Evolutionary conservation across 2,113 vertebrate genomes (phyloP), one percentile per base, ranked within the genome.

Genomic region (Thunnus maccoyii): DNA sequence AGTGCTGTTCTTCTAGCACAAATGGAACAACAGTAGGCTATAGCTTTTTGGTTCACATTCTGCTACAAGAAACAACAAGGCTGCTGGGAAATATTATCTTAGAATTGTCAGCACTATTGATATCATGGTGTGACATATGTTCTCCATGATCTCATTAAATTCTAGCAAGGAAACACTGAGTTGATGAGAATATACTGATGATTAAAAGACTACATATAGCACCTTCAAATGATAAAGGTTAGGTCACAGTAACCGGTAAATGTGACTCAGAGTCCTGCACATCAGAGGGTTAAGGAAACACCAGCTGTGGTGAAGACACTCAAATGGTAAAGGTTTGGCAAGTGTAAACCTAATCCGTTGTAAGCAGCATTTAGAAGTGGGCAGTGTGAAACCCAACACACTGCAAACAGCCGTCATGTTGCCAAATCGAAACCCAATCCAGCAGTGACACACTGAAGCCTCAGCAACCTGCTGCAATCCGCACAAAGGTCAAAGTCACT

Each of bases 311-410:
- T 67, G 7, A 3, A 36, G n/a, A 47, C 1, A 20, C 6, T 0
- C 22, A 64, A 56, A 58, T 3, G 12, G n/a, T 70, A 20, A 76
- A 67, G 47, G 44, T 64, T 76, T 69, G 51, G 3, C 72, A 16
- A 41, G 56, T 52, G 58, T 75, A 61, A 68, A 62, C n/a, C 2
- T 2, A 67, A 54, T 15, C 50, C 41, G 17, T 47, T 63, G 76
- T 74, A 58, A 69, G 18, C 36, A 69, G 58, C 50, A 30, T 78
- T 84, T 72, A 86, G 76, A 86, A 76, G 62, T 68, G n/a, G 0
- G 30, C 72, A 20, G 56, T 46, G 70, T 82, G 88, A 87, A 88
- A 90, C 9, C 61, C 8, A 82, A 84, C 72, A 69, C 86, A 65
- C 22, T 65, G 62, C 56, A 54, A 83, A 86, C 25, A 75, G 65